Conservation (phyloP, 1,140 invertebrate species). For the Drosophila rufa region DNA sequence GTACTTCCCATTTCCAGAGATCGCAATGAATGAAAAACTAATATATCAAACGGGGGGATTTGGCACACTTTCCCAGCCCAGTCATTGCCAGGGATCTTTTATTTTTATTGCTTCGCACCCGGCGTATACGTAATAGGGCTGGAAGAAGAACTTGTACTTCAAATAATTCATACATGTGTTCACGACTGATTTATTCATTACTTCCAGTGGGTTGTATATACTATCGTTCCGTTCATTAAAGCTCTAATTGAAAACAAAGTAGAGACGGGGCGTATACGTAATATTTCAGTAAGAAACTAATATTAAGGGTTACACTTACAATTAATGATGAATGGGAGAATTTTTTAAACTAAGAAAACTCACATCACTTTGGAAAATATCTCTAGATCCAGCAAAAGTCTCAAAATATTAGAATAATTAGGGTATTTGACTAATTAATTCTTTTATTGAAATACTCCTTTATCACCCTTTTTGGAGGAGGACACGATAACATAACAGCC, state of each 20-base stretch:
- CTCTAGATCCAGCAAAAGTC: too few relatives aligned
- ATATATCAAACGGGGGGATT: slow-evolving; percentile 17
- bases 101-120: slow-evolving; percentile 16
- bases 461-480: neutral
- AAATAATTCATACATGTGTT: slow-evolving; percentile 2
- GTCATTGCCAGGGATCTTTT: neutral
- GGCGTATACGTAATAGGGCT: slow-evolving; percentile 6
- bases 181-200: neutral
- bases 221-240: neutral
- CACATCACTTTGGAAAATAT: too few relatives aligned
- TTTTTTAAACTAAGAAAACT: too few relatives aligned
- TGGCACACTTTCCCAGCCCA: neutral
- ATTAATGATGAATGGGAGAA: neutral
- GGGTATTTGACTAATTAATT: too few relatives aligned
- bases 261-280: slow-evolving; percentile 2
- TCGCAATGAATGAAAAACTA: slow-evolving; percentile 16
- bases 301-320: too few relatives aligned
- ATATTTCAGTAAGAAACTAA: neutral
- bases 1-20: neutral
- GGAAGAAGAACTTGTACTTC: neutral
- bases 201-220: neutral
- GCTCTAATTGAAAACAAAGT: slow-evolving; percentile 5
- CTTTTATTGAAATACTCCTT: too few relatives aligned
- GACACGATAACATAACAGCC: neutral
- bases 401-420: neutral